A percentile compares a stretch with the other conserved stretches of the same genome.
phyloP scores from a whole-genome alignment of 2,888 invertebrate species.

The Hololepta plana region DNA sequence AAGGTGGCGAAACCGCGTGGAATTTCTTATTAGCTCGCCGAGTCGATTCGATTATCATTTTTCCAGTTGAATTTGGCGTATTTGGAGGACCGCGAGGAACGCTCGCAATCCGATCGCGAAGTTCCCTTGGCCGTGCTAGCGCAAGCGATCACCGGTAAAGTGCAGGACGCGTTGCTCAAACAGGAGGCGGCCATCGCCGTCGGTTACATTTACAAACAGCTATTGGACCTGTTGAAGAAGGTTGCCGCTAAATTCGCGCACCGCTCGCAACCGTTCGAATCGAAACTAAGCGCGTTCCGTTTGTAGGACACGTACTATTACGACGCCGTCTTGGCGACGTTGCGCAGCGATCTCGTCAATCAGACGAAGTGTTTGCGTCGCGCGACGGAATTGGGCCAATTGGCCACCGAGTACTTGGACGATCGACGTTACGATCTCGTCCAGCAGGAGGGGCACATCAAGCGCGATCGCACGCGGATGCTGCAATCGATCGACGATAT shows the following conservation, averaged over 20 bases:
- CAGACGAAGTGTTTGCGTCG: constrained; percentile 44
- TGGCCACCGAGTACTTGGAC: constrained; percentile 46
- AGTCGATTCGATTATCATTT: too few species aligned
- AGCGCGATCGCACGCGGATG: constrained; percentile 42
- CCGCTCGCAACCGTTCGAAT: too few species aligned
- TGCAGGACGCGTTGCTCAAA: constrained; percentile 42
- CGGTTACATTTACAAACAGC: constrained; percentile 38
- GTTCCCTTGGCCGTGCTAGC: too few species aligned
- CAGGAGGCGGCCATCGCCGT: constrained; percentile 47
- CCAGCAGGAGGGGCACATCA: constrained; percentile 37
- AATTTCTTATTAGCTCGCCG: too few species aligned
- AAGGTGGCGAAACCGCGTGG: too few species aligned
- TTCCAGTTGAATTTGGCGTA: constrained; percentile 33
- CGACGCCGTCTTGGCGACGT: constrained; percentile 38
- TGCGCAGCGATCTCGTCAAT: constrained; percentile 36
- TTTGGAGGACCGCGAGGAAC: constrained; percentile 34
- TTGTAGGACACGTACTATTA: constrained; percentile 44
- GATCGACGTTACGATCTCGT: constrained; percentile 42
- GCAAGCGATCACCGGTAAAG: constrained; percentile 42
- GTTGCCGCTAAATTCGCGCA: too few species aligned
- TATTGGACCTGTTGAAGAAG: constrained; percentile 43
- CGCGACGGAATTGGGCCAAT: constrained; percentile 45
- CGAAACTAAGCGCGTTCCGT: constrained; percentile 3
- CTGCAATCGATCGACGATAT: constrained; percentile 35
- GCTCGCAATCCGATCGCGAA: too few species aligned